A percentile compares a stretch with the other conserved stretches of the same genome.
Conservation (phyloP, 2,888 invertebrate species). For the Pogonocherus hispidulus region DNA sequence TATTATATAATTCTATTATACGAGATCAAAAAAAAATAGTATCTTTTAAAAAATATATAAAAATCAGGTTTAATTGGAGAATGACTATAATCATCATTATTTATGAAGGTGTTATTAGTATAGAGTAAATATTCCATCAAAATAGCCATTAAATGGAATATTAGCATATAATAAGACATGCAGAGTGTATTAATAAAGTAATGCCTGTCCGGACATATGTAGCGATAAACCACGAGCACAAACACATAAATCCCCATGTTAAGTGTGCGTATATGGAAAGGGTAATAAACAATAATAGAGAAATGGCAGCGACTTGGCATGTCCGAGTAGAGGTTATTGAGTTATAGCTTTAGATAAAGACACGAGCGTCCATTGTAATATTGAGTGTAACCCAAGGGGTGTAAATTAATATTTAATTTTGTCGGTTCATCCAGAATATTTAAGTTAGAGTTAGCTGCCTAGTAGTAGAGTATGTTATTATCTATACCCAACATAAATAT, state of each 20-base stretch:
- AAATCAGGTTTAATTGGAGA: too few relatives aligned
- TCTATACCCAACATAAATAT: too few relatives aligned
- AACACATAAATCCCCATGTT: conserved; percentile 24
- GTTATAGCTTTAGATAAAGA: conserved; percentile 31
- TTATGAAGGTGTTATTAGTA: background rate
- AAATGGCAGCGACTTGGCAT: conserved; percentile 34
- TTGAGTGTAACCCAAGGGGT: too few relatives aligned
- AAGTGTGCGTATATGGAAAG: conserved; percentile 30
- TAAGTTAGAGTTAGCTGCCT: too few relatives aligned
- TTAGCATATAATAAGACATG: conserved; percentile 25
- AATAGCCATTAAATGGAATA: conserved; percentile 6
- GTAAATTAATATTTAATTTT: too few relatives aligned
- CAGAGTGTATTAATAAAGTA: conserved; percentile 25
- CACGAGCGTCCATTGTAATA: too few relatives aligned
- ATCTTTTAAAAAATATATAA: too few relatives aligned
- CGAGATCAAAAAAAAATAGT: too few relatives aligned
- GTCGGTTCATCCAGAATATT: too few relatives aligned
- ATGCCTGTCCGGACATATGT: conserved; percentile 30
- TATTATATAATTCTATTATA: too few relatives aligned
- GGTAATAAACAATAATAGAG: conserved; percentile 40
- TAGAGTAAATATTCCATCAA: background rate
- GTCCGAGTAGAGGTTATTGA: conserved; percentile 37
- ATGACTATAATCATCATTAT: background rate
- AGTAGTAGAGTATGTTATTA: too few relatives aligned
- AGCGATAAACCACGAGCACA: conserved; percentile 28